Base-by-base conservation (phyloP, 2,888 invertebrate species). In the Habroteleia sp. region DNA sequence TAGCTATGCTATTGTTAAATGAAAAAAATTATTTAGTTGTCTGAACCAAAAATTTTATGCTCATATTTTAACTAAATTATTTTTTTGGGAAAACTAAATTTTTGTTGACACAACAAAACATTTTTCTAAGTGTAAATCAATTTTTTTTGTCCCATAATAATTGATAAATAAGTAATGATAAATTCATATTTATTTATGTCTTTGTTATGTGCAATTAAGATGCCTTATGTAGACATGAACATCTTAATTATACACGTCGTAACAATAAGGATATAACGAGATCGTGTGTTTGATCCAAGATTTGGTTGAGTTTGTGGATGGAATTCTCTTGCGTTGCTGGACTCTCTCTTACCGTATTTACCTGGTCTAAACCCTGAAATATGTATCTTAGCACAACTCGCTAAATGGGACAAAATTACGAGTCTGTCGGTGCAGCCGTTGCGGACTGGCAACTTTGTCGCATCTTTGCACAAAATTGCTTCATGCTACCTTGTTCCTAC, bases 371-470 rank as follows among this genome's bases (percentile, higher is more conserved):
- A 71, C 39, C 46, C 39, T 54, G 27, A 58, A 73, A 58, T 72
- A 56, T 48, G 48, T 44, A 37, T 29, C 46, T 56, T 52, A 50
- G 31, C 31, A 41, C 23, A 37, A 52, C 11, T 48, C 31, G 27
- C 35, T 58, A 41, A 65, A 73, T 66, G 44, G 39, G 25, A 66
- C 37, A 39, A 66, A 73, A 73, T 60, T 65, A 58, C 56, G 27
- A 48, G 42, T 65, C 48, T 58, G 58, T 58, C 50, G 58, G 44
- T 31, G 29, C 65, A 58, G 50, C 58, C 42, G 58, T 58, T 35
- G 50, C 65, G 56, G 42, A 50, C 42, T 39, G 29, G 23, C 58
- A 72, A 72, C 50, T 72, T 65, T 50, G 58, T 58, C 48, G 25
- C 56, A 37, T 65, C 48, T 58, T 65, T 56, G 58, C 44, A 60